Evolutionary conservation across 2,113 vertebrate species (phyloP), one percentile per base, ranked within the genome.

Genomic region (Corythornis madagascariensis): DNA sequence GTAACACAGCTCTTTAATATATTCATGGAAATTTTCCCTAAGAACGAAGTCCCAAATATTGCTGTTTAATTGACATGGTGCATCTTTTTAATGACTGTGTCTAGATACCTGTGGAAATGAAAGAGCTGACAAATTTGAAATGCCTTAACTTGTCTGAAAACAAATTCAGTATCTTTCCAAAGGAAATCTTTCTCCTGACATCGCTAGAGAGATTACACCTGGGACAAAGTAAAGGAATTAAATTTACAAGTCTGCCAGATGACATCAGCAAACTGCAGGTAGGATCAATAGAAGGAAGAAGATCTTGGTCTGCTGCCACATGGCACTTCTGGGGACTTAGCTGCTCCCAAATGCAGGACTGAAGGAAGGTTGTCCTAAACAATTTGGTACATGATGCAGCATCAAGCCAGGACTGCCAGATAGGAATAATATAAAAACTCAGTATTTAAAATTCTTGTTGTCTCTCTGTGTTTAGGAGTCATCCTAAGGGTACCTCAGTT

Each of bases 141-240:
- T 91, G 82, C 19, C 83, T 98, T 81, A 93, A 87, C 67, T 69
- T 97, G 43, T 96, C 96, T 35, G 96, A 97, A 87, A 98, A 98
- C 83, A 84, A 91, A 69, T 98, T 98, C 57, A 18, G 3, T 56
- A 67, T 47, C 24, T 98, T 98, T 91, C 97, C 97, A 20, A 90
- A 96, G 48, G 92, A 97, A 94, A 78, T 97, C 42, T 93, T 97
- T 89, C 83, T 86, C 26, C 63, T 98, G 60, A n/a, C 50, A 5
- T 95, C 95, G 48, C 94, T 97, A 78, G 96, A 97, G 91, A 95
- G 82, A 83, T 92, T 97, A 47, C 93, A 97, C 55, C 45, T 97
- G 42, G 96, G 97, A 55, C 97, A 98, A 95, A 95, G 98, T 63
- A 94, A 94, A 52, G 97, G 96, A 84, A 81, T 74, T 77, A 97